Evolutionary conservation across 1,140 invertebrate genomes (phyloP).

Genomic region (Neodiprion virginianus): DNA sequence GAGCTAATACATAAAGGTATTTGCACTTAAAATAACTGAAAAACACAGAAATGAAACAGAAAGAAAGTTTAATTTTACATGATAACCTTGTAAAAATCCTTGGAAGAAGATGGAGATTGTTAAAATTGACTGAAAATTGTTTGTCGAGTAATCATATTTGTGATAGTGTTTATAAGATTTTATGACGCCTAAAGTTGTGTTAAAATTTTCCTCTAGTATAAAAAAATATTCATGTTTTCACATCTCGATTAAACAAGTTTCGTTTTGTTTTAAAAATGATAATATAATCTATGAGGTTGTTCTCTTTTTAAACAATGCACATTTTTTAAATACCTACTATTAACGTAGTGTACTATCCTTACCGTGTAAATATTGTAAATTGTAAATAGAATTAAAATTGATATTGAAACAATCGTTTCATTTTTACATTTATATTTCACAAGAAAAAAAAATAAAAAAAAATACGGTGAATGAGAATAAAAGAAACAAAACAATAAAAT

Average conservation of each 20-base stretch:
- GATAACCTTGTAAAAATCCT: too few relatives aligned
- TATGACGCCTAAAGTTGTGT: too few relatives aligned
- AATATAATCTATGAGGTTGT: background rate
- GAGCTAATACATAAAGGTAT: too few relatives aligned
- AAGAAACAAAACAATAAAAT: slow-evolving; percentile 30
- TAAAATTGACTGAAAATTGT: background rate
- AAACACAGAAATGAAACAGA: too few relatives aligned
- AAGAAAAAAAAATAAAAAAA: slow-evolving; percentile 21
- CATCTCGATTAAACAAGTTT: background rate
- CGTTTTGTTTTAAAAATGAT: background rate
- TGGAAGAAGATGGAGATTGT: too few relatives aligned
- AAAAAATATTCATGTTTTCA: too few relatives aligned
- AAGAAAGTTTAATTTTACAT: too few relatives aligned
- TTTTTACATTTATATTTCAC: slow-evolving; percentile 47
- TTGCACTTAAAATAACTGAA: too few relatives aligned
- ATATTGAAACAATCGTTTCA: slow-evolving; percentile 37
- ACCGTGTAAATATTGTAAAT: slow-evolving; percentile 34
- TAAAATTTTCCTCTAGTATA: too few relatives aligned
- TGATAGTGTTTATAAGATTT: background rate
- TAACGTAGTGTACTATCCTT: slow-evolving; percentile 19
- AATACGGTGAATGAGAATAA: slow-evolving; percentile 17
- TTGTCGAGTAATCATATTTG: background rate
- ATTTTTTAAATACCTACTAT: slow-evolving; percentile 23
- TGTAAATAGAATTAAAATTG: slow-evolving; percentile 30
- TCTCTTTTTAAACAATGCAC: background rate